Base-by-base conservation (phyloP, 2,888 invertebrate genomes). In the Piscicola geometra region DNA sequence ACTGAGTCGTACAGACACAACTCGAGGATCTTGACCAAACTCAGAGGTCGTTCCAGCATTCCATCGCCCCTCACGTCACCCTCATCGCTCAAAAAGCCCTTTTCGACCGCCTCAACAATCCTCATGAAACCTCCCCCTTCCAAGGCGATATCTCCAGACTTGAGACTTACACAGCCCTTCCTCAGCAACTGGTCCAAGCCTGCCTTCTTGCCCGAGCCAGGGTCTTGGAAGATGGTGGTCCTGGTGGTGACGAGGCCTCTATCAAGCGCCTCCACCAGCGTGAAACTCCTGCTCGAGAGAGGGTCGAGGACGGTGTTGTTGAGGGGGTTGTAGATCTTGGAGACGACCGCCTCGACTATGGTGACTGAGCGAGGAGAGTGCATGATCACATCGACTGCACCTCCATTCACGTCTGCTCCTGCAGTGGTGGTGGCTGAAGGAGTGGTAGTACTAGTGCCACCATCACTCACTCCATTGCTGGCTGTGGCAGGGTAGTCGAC, bases 1-100 rank as follows among this genome's bases (percentile, higher is more conserved):
- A 78, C 73, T 21, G 94, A 93, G 82, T 94, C 94, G 84, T 90
- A 91, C 67, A 96, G 89, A 84, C 94, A 93, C 82, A 91, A 89
- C 84, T 93, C 93, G 82, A 91, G 85, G 21, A 80, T 76, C 47
- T 77, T 75, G 21, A 79, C 56, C 41, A 80, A 33, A 35, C 78
- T 76, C 69, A 78, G 47, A n/a, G 80, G 80, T 1, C 77, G 52
- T n/a, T 71, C 77, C 36, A 73, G 52, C 15, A 25, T 52, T 25
- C 35, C 60, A 50, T 56, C 73, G 1, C 28, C 28, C 35, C 33
- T 41, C 15, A 75, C n/a, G 21, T 75, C 71, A 12, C 41, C 56
- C 28, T 47, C 69, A 9, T 74, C 70, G 35, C 76, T 71, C 60
- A 80, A n/a, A 30, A 77, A 64, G 28, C 79, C 79, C 25, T 71